Evolutionary conservation across 2,888 invertebrate genomes (phyloP), one percentile per base, ranked within the genome.

Genomic region (Balanococcus diminutus): DNA sequence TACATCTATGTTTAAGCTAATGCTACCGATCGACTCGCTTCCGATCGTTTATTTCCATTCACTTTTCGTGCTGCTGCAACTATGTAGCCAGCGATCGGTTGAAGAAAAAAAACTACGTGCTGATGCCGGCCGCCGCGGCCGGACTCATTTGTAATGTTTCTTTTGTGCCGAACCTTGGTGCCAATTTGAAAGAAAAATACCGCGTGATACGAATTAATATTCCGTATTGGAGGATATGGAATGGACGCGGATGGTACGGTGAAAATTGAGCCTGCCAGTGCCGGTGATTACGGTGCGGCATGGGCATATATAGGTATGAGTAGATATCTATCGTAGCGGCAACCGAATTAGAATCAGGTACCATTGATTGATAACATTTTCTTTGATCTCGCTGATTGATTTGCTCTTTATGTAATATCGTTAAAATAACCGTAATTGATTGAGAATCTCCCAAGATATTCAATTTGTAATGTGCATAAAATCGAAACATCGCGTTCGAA

Each of bases 21-120:
- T 83, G 83, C 83, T 83, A 83, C 83, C 83, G 83, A 83, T 83
- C 42, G 82, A 79, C 75, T 83, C 83, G 83, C 83, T 83, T 83
- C 83, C 83, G 83, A 83, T 83, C 46, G 46, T 83, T 83, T 83
- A 31, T 61, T 83, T 83, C 61, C 61, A 83, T 83, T 83, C 83
- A 83, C 56, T 83, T 61, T 82, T 46, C 82, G 31, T 51, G 51
- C 28, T n/a, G 56, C 28, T 9, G 51, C 25, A 3, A 6, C 16
- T 16, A 1, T 2, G 25, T 2, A 2, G 67, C 67, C 25, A 3
- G 28, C 67, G 14, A 14, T 56, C 22, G 56, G 56, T 22, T 2
- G 1, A 22, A 56, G 8, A 56, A 36, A 36, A 46, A 67, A 67
- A 67, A 67, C 75, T 79, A 79, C 75, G 75, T 79, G 75, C 36